Base-by-base conservation (phyloP, 1,140 invertebrate species). In the Trachymyrmex cornetzi region DNA sequence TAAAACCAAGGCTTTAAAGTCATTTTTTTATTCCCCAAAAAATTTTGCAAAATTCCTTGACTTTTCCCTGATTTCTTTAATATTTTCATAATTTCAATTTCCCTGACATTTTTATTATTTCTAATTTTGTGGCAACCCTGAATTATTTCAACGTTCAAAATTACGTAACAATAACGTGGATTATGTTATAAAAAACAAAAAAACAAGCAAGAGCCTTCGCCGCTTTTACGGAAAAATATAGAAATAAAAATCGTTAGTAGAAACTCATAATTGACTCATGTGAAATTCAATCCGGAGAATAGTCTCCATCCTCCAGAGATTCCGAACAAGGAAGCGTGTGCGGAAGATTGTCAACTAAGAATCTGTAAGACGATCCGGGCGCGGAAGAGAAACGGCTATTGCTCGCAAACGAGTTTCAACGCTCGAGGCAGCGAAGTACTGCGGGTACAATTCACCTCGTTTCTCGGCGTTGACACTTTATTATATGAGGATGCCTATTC, bases 201-300 rank as follows among this genome's bases (percentile, higher is more conserved):
- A 34, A n/a, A 6, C 14, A 2, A 19, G n/a, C 14, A 16, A 19
- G 9, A 44, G 5, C 12, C 2, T 9, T 30, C 12, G n/a, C 6
- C 1, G 12, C 44, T n/a, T 38, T 30, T 79, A 7, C 7, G 6
- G 7, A 5, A 19, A 27, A 57, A 34, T 44, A 63, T 4, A 11
- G 27, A 22, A 9, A 3, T 44, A 38, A 66, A 38, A 66, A 38
- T 66, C 64, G 19, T 48, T 50, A 50, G 53, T 4, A 66, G 53
- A 11, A 22, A 50, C 53, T 48, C 67, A 87, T 92, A 93, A 93
- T 90, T 87, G 85, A 93, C 74, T 80, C 90, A 69, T 44, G 66
- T 92, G 92, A 89, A 93, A 94, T 88, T 75, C 57, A 90, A 93
- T 77, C 79, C 85, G 64, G 12, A 50, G 87, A 61, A 53, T 77